These are phyloP conservation scores for Cydia pomonella DNA, from an alignment of 1,140 invertebrate species.

Conservation along the genomic window DNA sequence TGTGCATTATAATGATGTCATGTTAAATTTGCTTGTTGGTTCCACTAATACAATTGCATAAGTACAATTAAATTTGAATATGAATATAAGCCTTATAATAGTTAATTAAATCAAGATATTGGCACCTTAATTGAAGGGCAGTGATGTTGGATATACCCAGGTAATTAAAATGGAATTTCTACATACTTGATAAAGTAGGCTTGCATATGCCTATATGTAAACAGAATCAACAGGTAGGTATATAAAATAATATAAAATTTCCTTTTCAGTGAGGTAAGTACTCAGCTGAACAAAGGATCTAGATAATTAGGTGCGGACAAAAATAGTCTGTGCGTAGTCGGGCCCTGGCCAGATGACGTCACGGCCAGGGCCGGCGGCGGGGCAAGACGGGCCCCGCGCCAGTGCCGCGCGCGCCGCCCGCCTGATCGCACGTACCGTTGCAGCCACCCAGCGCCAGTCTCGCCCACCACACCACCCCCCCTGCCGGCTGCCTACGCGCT, in stretches of 20 bases:
- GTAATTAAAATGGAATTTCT: no score
- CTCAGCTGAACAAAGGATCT: slow-evolving; percentile 71
- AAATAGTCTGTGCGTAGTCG: slow-evolving; percentile 72
- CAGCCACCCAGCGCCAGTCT: slow-evolving; percentile 42
- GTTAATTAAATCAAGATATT: no score
- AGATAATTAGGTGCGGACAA: slow-evolving; percentile 76
- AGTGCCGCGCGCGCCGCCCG: slow-evolving; percentile 77
- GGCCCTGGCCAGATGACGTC: slow-evolving; percentile 79
- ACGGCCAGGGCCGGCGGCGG: slow-evolving; percentile 74
- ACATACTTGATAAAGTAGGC: neutral
- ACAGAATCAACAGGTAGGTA: slow-evolving; percentile 41
- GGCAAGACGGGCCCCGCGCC: slow-evolving; percentile 79
- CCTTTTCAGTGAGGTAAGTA: slow-evolving; percentile 64
- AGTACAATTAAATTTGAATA: neutral
- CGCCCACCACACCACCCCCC: slow-evolving; percentile 43
- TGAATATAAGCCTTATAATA: neutral
- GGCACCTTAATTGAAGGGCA: no score
- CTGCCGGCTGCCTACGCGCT: slow-evolving; percentile 41
- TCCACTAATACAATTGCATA: neutral
- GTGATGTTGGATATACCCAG: no score
- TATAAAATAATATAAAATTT: slow-evolving; percentile 65
- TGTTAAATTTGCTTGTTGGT: neutral
- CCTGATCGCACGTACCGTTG: slow-evolving; percentile 66
- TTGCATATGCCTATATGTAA: neutral
- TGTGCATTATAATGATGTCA: slow-evolving; percentile 15